Base-by-base conservation (phyloP, 2,113 vertebrate genomes). In the Phodopus roborovskii region DNA sequence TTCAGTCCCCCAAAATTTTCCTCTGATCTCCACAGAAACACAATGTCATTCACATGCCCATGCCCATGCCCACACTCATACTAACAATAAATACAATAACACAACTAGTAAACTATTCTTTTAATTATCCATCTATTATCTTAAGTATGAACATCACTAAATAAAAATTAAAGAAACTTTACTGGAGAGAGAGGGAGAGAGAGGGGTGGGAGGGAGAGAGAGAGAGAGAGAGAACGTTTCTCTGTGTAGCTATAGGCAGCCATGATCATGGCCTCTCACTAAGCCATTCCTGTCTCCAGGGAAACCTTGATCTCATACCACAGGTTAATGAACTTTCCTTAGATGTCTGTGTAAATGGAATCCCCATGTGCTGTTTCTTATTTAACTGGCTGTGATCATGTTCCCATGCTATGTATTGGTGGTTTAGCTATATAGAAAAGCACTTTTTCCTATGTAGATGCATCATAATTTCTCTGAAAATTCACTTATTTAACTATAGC, bases 51-150 rank as follows among this genome's bases (percentile, higher is more conserved):
- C 60, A 36, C 1, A 36, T 20, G 16, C 17, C 17, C 42, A 66
- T 66, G 20, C 60, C 22, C 1, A 36, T 20, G 16, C 17, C 17
- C 16, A 33, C 39, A 33, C 15, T 10, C 60, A 64, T 8, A 33
- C 24, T 22, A 84, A 83, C 48, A 42, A 48, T 33, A 66, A 85
- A 45, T 42, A 33, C 20, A 33, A 68, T 48, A 48, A 50, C 15
- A 58, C 33, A 17, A 92, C 87, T 71, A 75, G 1, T 62, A 85
- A 89, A 86, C 85, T 92, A 96, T 96, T 62, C 50, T 88, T 92
- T 75, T 64, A 89, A 84, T 30, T 2, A 70, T 94, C 56, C 88
- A 85, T 42, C 26, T 66, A 71, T 96, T 92, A 64, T 87, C 88
- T 84, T 95, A 53, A 90, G 71, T 9, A 22, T 92, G 36, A 53